These are phyloP conservation scores for Epinotia brunnichana DNA, from an alignment of 2,888 invertebrate species.

Conservation along the genomic window DNA sequence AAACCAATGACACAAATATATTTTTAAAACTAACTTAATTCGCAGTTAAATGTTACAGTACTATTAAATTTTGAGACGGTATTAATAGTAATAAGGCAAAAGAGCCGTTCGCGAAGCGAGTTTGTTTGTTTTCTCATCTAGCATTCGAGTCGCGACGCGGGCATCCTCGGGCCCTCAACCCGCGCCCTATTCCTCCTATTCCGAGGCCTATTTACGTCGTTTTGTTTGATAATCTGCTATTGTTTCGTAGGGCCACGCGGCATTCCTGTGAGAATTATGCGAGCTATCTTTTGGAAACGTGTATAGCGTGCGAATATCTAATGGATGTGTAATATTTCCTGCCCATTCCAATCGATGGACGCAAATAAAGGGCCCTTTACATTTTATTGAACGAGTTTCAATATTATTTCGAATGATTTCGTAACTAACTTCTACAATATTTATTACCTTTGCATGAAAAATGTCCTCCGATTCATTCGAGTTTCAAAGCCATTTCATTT, in stretches of 20 bases:
- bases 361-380: constrained; percentile 46
- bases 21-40: not conserved
- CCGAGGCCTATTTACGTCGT: constrained; percentile 80
- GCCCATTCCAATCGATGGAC: constrained; percentile 46
- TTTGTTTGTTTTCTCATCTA: constrained; percentile 71
- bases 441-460: constrained; percentile 61
- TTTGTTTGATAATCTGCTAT: constrained; percentile 83
- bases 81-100: constrained; percentile 38
- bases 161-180: constrained; percentile 78
- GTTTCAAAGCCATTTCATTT: constrained; percentile 77
- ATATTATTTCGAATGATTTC: constrained; percentile 27
- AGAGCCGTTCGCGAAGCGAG: constrained; percentile 47
- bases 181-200: constrained; percentile 77
- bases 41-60: not conserved
- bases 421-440: constrained; percentile 55
- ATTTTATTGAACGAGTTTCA: constrained; percentile 3
- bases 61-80: constrained; percentile 16
- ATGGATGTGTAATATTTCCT: constrained; percentile 67
- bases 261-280: constrained; percentile 80
- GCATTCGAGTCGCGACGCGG: constrained; percentile 77
- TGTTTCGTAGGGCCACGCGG: constrained; percentile 75
- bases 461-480: constrained; percentile 66
- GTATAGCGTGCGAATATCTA: constrained; percentile 74
- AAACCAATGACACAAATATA: too few species aligned
- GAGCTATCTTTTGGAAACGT: constrained; percentile 79